These are phyloP conservation scores for Pongo pygmaeus DNA, from an alignment of 2,113 vertebrate species.

Conservation along the genomic window DNA sequence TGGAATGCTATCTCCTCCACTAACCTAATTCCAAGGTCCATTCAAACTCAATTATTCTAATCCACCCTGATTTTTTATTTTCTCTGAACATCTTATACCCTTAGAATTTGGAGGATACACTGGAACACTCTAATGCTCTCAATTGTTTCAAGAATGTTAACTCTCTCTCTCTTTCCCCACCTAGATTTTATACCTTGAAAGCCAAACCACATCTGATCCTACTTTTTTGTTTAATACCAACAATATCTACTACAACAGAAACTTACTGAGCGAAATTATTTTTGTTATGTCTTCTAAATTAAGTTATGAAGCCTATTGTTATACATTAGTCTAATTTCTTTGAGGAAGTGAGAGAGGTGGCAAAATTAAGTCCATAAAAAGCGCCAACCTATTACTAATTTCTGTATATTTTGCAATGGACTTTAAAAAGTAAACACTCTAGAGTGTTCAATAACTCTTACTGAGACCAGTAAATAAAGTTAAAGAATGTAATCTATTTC, in stretches of 20 bases:
- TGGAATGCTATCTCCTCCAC: neutral
- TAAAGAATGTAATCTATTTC: neutral
- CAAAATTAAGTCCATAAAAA: conserved; percentile 9
- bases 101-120: neutral
- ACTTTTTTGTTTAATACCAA: neutral
- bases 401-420: neutral
- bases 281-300: neutral
- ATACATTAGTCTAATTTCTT: neutral
- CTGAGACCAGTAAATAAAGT: neutral
- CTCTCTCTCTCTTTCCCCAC: neutral
- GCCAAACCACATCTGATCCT: neutral
- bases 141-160: neutral
- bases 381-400: neutral
- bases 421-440: neutral
- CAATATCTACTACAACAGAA: neutral
- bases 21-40: neutral
- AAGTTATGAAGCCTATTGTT: neutral
- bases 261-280: neutral
- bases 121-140: neutral
- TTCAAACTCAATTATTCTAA: neutral
- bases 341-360: neutral
- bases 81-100: neutral
- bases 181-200: neutral
- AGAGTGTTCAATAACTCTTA: neutral
- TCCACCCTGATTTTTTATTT: neutral